Conservation (phyloP, 1,140 invertebrate species). For the Halictus rubicundus region DNA sequence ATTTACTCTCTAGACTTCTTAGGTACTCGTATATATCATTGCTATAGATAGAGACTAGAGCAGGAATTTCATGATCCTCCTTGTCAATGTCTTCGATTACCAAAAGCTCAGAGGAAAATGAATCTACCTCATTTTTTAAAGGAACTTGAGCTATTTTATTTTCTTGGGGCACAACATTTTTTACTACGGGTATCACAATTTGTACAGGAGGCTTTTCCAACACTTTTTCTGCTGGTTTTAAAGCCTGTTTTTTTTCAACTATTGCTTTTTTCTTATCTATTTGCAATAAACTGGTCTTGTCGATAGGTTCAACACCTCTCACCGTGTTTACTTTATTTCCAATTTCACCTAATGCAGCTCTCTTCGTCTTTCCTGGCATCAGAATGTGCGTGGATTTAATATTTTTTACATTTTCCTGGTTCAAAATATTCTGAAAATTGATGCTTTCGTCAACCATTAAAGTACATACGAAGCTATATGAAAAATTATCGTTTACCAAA, state of each 20-base stretch:
- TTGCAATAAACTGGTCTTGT: constrained; percentile 66
- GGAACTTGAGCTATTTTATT: background rate
- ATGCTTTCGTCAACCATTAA: background rate
- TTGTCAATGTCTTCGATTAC: constrained; percentile 87
- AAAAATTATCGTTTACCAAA: background rate
- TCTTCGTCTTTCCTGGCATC: constrained; percentile 65
- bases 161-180: constrained; percentile 41
- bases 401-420: constrained; percentile 77
- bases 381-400: constrained; percentile 62
- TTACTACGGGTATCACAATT: constrained; percentile 67
- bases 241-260: constrained; percentile 32
- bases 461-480: background rate
- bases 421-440: constrained; percentile 68
- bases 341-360: constrained; percentile 77
- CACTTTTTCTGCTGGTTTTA: constrained; percentile 57
- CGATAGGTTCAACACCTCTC: constrained; percentile 62
- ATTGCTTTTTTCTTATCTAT: constrained; percentile 57
- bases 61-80: constrained; percentile 87
- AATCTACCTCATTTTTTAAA: constrained; percentile 59
- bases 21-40: constrained; percentile 93
- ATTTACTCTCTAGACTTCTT: constrained; percentile 85
- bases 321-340: constrained; percentile 75
- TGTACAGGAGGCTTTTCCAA: constrained; percentile 66
- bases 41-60: constrained; percentile 90
- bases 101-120: constrained; percentile 74